A percentile compares a stretch with the other conserved stretches of the same genome.
Evolutionary conservation across 2,888 invertebrate species (phyloP).

Genomic region (Drosophila leonis): DNA sequence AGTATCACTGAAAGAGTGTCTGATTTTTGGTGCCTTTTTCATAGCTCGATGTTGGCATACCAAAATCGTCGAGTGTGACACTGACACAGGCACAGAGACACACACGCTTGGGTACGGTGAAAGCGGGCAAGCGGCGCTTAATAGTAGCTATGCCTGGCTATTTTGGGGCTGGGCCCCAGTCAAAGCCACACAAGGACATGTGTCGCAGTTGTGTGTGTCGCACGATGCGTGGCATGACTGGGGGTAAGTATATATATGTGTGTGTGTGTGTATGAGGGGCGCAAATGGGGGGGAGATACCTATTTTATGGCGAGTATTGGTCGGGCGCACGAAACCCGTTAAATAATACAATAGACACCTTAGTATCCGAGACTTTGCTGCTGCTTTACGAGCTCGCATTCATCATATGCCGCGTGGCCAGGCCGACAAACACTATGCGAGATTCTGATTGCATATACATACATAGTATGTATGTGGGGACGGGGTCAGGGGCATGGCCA

Average conservation of each 20-base stretch:
- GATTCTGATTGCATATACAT: conserved; percentile 23
- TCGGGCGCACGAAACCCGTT: conserved; percentile 45
- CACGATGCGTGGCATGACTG: conserved; percentile 9
- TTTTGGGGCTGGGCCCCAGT: conserved; percentile 66
- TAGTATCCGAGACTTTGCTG: conserved; percentile 45
- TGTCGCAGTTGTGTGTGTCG: conserved; percentile 58
- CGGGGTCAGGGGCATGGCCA: background rate
- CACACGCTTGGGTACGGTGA: conserved; percentile 44
- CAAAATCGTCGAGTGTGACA: conserved; percentile 76
- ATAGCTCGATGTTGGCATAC: conserved; percentile 44
- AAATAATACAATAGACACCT: conserved; percentile 76
- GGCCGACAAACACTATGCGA: background rate
- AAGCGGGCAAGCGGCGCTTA: background rate
- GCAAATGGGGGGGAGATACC: conserved; percentile 25
- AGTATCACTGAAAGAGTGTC: background rate
- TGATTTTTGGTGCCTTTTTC: background rate
- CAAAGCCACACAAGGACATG: conserved; percentile 74
- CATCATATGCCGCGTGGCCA: conserved; percentile 55
- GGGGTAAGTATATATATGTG: background rate
- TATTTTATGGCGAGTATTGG: conserved; percentile 49
- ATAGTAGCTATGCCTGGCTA: conserved; percentile 47
- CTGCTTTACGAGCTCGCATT: conserved; percentile 51
- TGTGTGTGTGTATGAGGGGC: background rate
- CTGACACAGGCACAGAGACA: conserved; percentile 5
- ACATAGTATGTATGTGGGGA: background rate